A percentile compares a stretch with the other conserved stretches of the same genome.
Conservation (phyloP, 2,797 vertebrate genomes). For the Triplophysa bombifrons region DNA sequence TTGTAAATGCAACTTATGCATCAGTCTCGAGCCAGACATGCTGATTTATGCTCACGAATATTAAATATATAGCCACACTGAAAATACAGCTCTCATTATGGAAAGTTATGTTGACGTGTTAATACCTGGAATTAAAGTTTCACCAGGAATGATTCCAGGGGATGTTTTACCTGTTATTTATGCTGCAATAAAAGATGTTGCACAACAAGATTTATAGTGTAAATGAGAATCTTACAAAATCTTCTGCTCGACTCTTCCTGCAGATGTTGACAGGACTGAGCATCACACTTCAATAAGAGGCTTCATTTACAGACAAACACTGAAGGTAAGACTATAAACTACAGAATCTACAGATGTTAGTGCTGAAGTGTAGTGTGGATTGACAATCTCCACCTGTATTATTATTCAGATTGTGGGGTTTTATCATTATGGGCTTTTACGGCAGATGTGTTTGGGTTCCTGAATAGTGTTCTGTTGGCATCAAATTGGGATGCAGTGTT, state of each 20-base stretch:
- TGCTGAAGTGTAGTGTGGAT: too few relatives aligned
- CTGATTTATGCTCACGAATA: too few relatives aligned
- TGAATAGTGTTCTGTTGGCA: too few relatives aligned
- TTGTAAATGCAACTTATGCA: too few relatives aligned
- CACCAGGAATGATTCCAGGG: neutral
- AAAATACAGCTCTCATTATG: neutral
- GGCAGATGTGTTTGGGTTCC: too few relatives aligned
- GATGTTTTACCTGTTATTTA: neutral
- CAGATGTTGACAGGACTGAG: slow-evolving; percentile 49
- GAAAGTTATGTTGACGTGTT: neutral
- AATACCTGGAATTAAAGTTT: neutral
- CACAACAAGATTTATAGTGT: slow-evolving; percentile 30
- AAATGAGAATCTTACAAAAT: slow-evolving; percentile 22
- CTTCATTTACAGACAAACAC: slow-evolving; percentile 41
- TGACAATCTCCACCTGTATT: too few relatives aligned
- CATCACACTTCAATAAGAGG: slow-evolving; percentile 40
- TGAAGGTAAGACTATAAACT: slow-evolving; percentile 19
- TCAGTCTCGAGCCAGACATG: too few relatives aligned
- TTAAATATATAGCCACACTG: too few relatives aligned
- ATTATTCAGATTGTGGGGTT: too few relatives aligned
- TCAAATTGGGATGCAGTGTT: too few relatives aligned
- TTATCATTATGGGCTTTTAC: too few relatives aligned
- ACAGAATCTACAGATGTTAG: neutral
- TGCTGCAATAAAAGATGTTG: neutral
- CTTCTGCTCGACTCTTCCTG: slow-evolving; percentile 11